Evolutionary conservation across 2,888 invertebrate genomes (phyloP), one percentile per base, ranked within the genome.

Genomic region (Amitus sp.): DNA sequence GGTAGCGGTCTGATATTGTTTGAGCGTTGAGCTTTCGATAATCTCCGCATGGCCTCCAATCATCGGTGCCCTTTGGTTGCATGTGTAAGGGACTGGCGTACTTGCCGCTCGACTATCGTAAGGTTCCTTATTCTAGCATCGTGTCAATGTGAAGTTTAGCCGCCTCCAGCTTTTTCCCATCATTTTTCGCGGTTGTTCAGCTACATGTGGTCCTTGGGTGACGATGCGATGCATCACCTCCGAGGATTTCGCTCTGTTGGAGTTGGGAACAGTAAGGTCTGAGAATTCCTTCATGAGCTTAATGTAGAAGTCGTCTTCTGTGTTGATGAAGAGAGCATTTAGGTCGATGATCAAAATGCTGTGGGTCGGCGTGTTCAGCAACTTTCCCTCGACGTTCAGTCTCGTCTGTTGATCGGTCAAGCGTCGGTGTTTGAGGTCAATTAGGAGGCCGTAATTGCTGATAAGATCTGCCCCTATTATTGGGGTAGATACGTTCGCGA

Each of bases 391-490:
- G 28, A n/a, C n/a, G 28, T 5, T 27, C 28, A 1, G 19, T 37
- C 10, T 9, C 28, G 28, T 7, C 6, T 9, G 9, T 9, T 5
- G 5, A 15, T 12, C n/a, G 9, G 53, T 34, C n/a, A 57, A 15
- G 0, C 23, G 13, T 0, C 7, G n/a, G 0, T 19, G 27, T 10
- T 19, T 18, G 1, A 63, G 0, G 19, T 58, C 51, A 1, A 47
- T 17, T 1, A 63, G 12, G 0, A 63, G 43, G 1, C 46, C 37
- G 28, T 34, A 50, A 5, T 42, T 7, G 1, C 40, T 12, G 4
- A 78, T 46, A 49, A 79, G 77, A 65, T 78, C 78, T 1, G 69
- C 76, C 9, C 78, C 77, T 23, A 80, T 75, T 2, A 79, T 79
- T 0, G 79, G 72, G 27, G 68, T 73, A 0, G 71, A 54, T 4